Evolutionary conservation across 2,888 invertebrate species (phyloP).

Genomic region (Eilema griseolum): DNA sequence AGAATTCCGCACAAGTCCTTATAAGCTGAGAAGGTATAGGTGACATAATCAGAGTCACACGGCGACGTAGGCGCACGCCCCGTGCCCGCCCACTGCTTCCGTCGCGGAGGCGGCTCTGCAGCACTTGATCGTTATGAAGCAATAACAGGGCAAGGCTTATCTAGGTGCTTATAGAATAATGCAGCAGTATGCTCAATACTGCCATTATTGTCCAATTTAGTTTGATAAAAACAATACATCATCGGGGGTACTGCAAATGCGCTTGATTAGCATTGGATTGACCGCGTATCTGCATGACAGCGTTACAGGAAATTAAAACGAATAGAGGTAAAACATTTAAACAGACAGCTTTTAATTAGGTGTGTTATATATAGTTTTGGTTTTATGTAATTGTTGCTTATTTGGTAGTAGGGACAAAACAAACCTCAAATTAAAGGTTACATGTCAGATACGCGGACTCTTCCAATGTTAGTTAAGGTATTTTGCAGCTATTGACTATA

Average conservation of each 20-base stretch:
- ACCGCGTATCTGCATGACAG: no score
- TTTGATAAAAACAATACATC: neutral
- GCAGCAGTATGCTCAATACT: constrained; percentile 1
- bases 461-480: no score
- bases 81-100: constrained; percentile 82
- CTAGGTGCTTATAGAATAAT: constrained; percentile 26
- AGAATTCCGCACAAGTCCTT: constrained; percentile 73
- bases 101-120: constrained; percentile 76
- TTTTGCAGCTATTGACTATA: no score
- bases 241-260: neutral
- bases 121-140: constrained; percentile 78
- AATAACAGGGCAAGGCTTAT: constrained; percentile 60
- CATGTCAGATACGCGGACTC: no score
- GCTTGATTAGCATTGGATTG: no score
- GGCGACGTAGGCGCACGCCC: constrained; percentile 73
- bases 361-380: no score
- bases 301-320: no score
- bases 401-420: neutral
- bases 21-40: constrained; percentile 76
- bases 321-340: no score
- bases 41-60: constrained; percentile 73
- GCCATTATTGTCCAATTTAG: no score
- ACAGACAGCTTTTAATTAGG: no score
- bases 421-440: no score
- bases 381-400: neutral